Evolutionary conservation across 53 echinoderm and acorn worm genomes (phyloP).

Genomic region (Echinometra lucunter): DNA sequence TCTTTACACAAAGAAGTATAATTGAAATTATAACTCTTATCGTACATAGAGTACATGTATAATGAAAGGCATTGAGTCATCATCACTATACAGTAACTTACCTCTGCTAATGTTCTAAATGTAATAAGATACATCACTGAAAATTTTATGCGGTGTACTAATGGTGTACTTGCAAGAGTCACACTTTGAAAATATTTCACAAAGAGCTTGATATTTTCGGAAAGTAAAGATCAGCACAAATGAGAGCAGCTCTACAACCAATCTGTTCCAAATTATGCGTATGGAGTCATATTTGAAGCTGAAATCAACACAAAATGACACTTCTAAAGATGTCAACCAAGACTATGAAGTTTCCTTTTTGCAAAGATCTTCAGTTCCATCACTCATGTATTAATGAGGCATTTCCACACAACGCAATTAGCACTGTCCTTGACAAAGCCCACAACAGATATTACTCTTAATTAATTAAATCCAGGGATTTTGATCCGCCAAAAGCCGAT

Average conservation of each 20-base stretch:
- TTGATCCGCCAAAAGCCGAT: background rate
- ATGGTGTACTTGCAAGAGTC: background rate
- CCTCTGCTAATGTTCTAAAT: constrained; percentile 44
- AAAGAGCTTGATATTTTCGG: background rate
- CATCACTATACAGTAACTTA: background rate
- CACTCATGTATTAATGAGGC: background rate
- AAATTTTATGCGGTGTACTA: background rate
- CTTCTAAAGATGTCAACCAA: background rate
- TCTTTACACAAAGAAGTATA: too few species aligned
- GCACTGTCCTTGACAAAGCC: constrained; percentile 5
- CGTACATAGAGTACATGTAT: too few species aligned
- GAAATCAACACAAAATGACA: background rate
- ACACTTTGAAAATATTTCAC: background rate
- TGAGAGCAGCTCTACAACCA: background rate
- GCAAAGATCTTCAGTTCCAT: background rate
- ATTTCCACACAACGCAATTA: constrained; percentile 31
- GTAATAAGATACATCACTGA: constrained; percentile 44
- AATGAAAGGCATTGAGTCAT: background rate
- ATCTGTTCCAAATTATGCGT: background rate
- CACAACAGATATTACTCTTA: constrained; percentile 30
- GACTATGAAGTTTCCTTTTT: background rate
- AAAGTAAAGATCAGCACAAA: background rate
- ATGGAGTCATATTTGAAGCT: background rate
- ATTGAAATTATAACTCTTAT: too few species aligned
- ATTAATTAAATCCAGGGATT: constrained; percentile 41